Evolutionary conservation across 2,113 vertebrate species (phyloP).

Genomic region (Aldabrachelys gigantea): DNA sequence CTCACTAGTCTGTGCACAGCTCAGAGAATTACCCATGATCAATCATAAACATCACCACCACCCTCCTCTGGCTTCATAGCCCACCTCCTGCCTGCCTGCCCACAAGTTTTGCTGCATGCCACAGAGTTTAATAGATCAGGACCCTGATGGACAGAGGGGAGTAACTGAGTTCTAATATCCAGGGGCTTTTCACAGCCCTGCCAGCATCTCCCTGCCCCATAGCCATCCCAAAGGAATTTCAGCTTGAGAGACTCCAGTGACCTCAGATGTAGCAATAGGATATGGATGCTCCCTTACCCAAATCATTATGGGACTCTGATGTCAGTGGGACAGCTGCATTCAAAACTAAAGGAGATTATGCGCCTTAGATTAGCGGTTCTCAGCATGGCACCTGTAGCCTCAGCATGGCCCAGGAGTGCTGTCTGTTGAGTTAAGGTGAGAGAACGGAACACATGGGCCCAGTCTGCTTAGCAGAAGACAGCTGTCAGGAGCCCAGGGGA

Average conservation of each 20-base stretch:
- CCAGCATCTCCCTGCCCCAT: background rate
- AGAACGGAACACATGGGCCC: background rate
- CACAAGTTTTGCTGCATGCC: background rate
- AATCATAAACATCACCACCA: background rate
- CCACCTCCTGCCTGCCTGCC: background rate
- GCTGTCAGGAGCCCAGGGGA: background rate
- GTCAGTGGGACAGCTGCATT: background rate
- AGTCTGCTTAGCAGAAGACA: background rate
- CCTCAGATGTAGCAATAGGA: background rate
- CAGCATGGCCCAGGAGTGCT: background rate
- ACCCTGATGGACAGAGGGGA: background rate
- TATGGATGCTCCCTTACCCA: background rate
- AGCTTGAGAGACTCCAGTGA: background rate
- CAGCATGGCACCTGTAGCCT: background rate
- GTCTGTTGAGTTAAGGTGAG: fast-evolving
- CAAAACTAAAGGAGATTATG: background rate
- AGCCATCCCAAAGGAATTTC: background rate
- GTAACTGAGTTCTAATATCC: background rate
- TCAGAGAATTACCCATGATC: background rate
- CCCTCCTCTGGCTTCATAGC: background rate
- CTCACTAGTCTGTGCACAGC: background rate
- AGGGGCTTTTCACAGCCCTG: background rate
- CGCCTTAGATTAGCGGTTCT: background rate
- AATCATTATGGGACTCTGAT: fast-evolving
- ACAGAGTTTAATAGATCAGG: background rate